Evolutionary conservation across 2,113 vertebrate genomes (phyloP).

Genomic region (Xenopus laevis): DNA sequence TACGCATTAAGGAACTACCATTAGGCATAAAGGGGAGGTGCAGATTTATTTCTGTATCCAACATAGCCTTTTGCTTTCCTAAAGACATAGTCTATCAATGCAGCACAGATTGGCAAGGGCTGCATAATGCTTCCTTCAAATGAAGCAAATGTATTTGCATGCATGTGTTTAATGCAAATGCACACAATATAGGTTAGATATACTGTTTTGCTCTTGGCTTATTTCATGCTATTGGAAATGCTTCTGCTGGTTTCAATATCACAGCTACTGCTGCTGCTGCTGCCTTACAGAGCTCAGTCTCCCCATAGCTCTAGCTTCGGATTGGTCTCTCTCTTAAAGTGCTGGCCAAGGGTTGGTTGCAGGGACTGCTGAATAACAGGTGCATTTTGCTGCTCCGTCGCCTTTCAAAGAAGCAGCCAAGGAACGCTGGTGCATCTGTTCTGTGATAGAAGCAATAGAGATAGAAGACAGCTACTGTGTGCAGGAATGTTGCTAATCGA

Average conservation of each 20-base stretch:
- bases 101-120: slow-evolving; percentile 49
- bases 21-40: slow-evolving; percentile 63
- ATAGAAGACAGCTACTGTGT: slow-evolving; percentile 42
- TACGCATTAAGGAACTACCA: slow-evolving; percentile 60
- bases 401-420: slow-evolving; percentile 49
- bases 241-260: slow-evolving; percentile 25
- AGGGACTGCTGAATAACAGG: slow-evolving; percentile 62
- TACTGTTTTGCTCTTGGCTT: slow-evolving; percentile 1
- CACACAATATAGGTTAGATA: neutral
- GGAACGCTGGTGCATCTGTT: slow-evolving; percentile 48
- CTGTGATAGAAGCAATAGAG: slow-evolving; percentile 37
- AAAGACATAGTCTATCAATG: slow-evolving; percentile 45
- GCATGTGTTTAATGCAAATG: neutral
- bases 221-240: slow-evolving; percentile 25
- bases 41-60: slow-evolving; percentile 46
- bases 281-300: slow-evolving; percentile 44
- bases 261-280: slow-evolving; percentile 33
- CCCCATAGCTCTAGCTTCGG: slow-evolving; percentile 60
- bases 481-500: slow-evolving; percentile 57
- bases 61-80: slow-evolving; percentile 50
- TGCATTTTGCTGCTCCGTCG: slow-evolving; percentile 54
- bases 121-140: slow-evolving; percentile 28
- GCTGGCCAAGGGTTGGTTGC: slow-evolving; percentile 67
- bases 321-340: slow-evolving; percentile 60
- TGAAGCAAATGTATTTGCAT: neutral